Evolutionary conservation across 2,797 vertebrate species (phyloP), one percentile per base, ranked within the genome.

Genomic region (Brachyalestes nurse): DNA sequence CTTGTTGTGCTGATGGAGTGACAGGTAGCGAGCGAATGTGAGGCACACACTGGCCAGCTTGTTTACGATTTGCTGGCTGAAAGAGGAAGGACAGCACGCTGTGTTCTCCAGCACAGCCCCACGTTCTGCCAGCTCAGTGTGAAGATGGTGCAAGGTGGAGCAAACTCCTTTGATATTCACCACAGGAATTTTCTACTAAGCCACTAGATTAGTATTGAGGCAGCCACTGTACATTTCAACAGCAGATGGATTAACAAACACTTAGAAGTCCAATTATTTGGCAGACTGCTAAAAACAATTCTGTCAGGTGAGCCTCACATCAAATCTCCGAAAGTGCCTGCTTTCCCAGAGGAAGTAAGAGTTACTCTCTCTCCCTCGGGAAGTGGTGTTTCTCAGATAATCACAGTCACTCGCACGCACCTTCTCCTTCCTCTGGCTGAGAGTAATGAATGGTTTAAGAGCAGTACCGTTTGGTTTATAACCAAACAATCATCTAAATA

Each of bases 61-160:
- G 83, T 82, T 85, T 79, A 67, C 12, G 5, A 73, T 49, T 58
- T 53, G 49, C 45, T 65, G 69, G 67, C 61, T 72, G 40, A 82
- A 58, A 45, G 17, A 79, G 71, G 51, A 77, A 77, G 87, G 88
- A 90, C 88, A 89, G 91, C 85, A 92, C 89, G 88, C 83, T 81
- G 85, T 89, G 90, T 93, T 89, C 92, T 83, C 40, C 78, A 70
- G 75, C 76, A 81, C 45, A 72, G 13, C 53, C 88, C 84, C 77
- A 57, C 49, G 80, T 65, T 60, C 55, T 86, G 82, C 85, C 86
- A 90, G 84, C 85, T 85, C 83, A 75, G 67, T 53, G 78, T 74
- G 80, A 76, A 62, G 82, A 78, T 47, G 9, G 81, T 88, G 87
- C 87, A 86, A 90, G 88, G 90, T 89, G 88, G 87, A 87, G 85